These are phyloP conservation scores for Hypanus sabinus DNA, from an alignment of 2,113 vertebrate genomes.

Conservation along the genomic window DNA sequence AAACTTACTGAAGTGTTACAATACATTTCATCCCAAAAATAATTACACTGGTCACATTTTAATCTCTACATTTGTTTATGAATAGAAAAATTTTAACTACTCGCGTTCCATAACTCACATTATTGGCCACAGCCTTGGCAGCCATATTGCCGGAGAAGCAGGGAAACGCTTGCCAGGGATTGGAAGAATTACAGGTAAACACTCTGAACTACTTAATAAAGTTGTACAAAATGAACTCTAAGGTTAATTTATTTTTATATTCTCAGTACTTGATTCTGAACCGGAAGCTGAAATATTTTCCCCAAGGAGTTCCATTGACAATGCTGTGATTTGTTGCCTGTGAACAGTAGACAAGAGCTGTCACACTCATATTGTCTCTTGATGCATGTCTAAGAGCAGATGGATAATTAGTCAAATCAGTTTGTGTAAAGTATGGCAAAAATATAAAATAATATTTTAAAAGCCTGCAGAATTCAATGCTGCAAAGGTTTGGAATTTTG, in stretches of 20 bases:
- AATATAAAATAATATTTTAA: slow-evolving; percentile 2
- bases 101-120: slow-evolving; percentile 38
- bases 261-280: background rate
- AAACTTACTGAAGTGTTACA: background rate
- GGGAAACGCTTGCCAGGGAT: slow-evolving; percentile 41
- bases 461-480: background rate
- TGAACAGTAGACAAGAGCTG: slow-evolving; percentile 4
- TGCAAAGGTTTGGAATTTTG: background rate
- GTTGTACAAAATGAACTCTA: background rate
- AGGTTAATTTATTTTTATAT: background rate
- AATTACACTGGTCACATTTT: background rate
- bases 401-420: background rate
- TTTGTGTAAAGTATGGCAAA: background rate
- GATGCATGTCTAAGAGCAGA: background rate
- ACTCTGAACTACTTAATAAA: background rate
- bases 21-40: background rate
- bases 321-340: background rate
- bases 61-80: background rate
- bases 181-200: slow-evolving; percentile 43
- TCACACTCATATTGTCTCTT: background rate
- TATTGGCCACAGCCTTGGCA: slow-evolving; percentile 45
- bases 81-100: slow-evolving; percentile 40
- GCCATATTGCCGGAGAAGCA: slow-evolving; percentile 43
- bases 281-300: background rate
- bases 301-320: background rate